Evolutionary conservation across 2,797 vertebrate species (phyloP), one percentile per base, ranked within the genome.

Genomic region (Onychomys arenicola): DNA sequence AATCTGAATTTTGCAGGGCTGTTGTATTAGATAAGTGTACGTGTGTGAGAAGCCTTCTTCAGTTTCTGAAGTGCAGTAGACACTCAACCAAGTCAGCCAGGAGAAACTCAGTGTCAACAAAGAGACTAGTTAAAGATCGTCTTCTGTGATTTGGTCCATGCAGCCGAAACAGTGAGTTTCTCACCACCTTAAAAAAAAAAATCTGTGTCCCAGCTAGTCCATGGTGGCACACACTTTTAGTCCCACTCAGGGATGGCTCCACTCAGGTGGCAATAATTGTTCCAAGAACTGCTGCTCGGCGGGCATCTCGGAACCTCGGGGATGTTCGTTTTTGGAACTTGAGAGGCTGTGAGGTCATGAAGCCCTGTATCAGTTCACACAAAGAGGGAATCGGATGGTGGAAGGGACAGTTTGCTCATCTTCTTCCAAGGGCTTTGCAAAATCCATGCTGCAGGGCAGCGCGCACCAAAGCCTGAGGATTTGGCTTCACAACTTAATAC

Each of bases 141-240:
- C 81, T 67, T 71, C 89, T 95, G 75, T 55, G 59, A 69, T 85
- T 93, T 77, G 16, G 75, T 91, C 32, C 52, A 32, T 25, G 25
- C 16, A 23, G 6, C 55, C 34, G 91, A 69, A 89, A 73, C 10
- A 71, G 40, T 46, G 9, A 83, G 11, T 80, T 96, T 93, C 59
- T 92, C 16, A 71, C 8, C 34, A 90, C 91, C 91, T 90, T 32
- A 81, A 93, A 73, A 95, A 71, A 32, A 81, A 93, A 73, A 95
- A 71, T 86, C 71, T 14, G 17, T 57, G 63, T 37, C 21, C 11
- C n/a, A 67, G 52, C 52, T 12, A 14, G 52, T 14, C 52, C 0
- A 14, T 55, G 52, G 52, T 55, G 52, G 52, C 52, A 4, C 52
- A 55, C 13, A 4, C 52, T 4, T 55, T 55, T 55, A 17, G 4